These are phyloP conservation scores for Acanthosepion pharaonis DNA, from an alignment of 2,888 invertebrate species.

Conservation along the genomic window DNA sequence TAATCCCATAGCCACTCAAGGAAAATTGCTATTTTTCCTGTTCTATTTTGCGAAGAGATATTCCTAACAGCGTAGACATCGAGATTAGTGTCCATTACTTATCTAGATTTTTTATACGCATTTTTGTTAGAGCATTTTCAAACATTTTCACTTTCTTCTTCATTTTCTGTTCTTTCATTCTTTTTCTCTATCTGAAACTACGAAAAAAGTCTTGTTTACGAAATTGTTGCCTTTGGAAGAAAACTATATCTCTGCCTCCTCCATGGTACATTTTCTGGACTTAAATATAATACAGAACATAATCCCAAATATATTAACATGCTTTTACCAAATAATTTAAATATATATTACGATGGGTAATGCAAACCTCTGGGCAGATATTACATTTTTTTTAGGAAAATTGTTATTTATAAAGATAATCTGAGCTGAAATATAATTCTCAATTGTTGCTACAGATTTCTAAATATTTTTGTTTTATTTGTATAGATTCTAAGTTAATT, in stretches of 20 bases:
- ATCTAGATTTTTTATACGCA: not conserved
- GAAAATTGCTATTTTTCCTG: not conserved
- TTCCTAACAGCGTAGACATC: not conserved
- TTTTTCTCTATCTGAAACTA: no score
- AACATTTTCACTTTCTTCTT: not conserved
- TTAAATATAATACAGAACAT: not conserved
- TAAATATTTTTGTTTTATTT: no score
- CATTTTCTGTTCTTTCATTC: not conserved
- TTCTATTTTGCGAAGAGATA: not conserved
- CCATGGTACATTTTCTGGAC: not conserved
- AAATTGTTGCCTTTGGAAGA: not conserved
- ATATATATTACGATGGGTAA: not conserved
- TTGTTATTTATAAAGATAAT: not conserved
- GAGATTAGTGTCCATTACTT: not conserved
- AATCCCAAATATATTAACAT: not conserved
- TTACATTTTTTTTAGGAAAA: not conserved
- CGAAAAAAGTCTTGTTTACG: not conserved
- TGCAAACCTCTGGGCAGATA: not conserved
- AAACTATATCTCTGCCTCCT: not conserved
- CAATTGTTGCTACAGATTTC: no score
- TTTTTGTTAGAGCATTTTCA: not conserved
- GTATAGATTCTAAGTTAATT: no score
- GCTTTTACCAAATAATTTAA: not conserved
- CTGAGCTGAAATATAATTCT: no score
- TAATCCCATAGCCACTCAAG: not conserved